A percentile compares a stretch with the other conserved stretches of the same genome.
phyloP scores from a whole-genome alignment of 2,888 invertebrate species.

The Esperia sulphurella region DNA sequence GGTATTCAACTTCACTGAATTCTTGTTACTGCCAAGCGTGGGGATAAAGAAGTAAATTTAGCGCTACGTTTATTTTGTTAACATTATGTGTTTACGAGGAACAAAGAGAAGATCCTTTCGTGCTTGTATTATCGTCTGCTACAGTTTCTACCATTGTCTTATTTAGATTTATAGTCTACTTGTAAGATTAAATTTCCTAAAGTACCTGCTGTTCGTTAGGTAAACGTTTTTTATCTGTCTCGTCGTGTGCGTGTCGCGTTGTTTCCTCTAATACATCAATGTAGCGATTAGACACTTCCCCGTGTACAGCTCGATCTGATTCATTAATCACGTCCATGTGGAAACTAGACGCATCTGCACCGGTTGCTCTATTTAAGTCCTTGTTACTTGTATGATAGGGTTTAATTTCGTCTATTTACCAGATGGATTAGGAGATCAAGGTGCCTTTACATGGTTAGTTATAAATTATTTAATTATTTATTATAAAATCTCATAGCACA shows the following conservation, averaged over 20 bases:
- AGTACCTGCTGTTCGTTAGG: conserved; percentile 21
- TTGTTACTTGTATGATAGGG: conserved; percentile 23
- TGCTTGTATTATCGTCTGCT: conserved; percentile 36
- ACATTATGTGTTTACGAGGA: neutral
- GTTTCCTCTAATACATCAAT: conserved; percentile 57
- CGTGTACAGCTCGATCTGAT: conserved; percentile 39
- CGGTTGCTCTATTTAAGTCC: conserved; percentile 21
- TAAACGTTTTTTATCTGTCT: conserved; percentile 19
- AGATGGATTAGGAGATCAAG: neutral
- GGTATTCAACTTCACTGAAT: too few relatives aligned
- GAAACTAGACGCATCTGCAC: conserved; percentile 34
- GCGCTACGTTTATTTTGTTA: too few relatives aligned
- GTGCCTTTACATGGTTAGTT: neutral
- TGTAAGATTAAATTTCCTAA: conserved; percentile 25
- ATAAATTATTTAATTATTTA: too few relatives aligned
- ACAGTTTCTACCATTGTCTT: conserved; percentile 14
- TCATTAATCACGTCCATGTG: conserved; percentile 63
- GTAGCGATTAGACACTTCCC: conserved; percentile 58
- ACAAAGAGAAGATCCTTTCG: conserved; percentile 25
- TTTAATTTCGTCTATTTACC: conserved; percentile 22
- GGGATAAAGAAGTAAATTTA: too few relatives aligned
- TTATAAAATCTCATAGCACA: too few relatives aligned
- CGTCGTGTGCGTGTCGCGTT: conserved; percentile 20
- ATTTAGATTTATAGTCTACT: conserved; percentile 34
- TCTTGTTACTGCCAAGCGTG: too few relatives aligned